Evolutionary conservation across 1,140 invertebrate species (phyloP).

Genomic region (Microplitis demolitor): DNA sequence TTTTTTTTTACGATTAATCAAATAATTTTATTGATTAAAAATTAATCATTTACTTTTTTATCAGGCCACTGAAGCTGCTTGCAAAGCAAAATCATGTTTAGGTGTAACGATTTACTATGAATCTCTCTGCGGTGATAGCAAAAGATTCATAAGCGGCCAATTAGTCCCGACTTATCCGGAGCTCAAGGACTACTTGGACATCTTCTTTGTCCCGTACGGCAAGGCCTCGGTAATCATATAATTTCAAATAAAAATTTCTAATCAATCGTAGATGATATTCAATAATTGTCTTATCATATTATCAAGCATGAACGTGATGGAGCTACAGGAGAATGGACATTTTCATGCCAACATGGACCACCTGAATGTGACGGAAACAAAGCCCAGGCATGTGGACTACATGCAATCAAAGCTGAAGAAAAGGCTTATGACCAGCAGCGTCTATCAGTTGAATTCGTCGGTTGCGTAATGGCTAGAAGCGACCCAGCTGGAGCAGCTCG

Average conservation of each 20-base stretch:
- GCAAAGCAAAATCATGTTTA: background rate
- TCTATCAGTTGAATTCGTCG: conserved; percentile 2
- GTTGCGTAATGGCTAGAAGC: conserved; percentile 2
- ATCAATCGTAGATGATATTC: background rate
- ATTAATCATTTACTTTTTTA: background rate
- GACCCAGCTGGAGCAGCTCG: background rate
- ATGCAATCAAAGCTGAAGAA: conserved; percentile 42
- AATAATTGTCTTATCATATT: background rate
- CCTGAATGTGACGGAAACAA: conserved; percentile 16
- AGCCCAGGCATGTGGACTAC: conserved; percentile 17
- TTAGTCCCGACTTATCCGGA: conserved; percentile 58
- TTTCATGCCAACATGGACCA: conserved; percentile 72
- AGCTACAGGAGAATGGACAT: conserved; percentile 57
- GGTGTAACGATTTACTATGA: conserved; percentile 73
- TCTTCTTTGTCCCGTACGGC: conserved; percentile 75
- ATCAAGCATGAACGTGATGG: conserved; percentile 47
- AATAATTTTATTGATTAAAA: background rate
- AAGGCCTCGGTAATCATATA: conserved; percentile 69
- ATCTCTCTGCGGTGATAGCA: conserved; percentile 78
- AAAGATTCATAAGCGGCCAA: conserved; percentile 68
- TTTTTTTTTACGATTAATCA: background rate
- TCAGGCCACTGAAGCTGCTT: background rate
- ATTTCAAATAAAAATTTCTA: no score
- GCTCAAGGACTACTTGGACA: conserved; percentile 59
- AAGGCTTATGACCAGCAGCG: background rate